Evolutionary conservation across 2,888 invertebrate species (phyloP).

Genomic region (Conops quadrifasciatus): DNA sequence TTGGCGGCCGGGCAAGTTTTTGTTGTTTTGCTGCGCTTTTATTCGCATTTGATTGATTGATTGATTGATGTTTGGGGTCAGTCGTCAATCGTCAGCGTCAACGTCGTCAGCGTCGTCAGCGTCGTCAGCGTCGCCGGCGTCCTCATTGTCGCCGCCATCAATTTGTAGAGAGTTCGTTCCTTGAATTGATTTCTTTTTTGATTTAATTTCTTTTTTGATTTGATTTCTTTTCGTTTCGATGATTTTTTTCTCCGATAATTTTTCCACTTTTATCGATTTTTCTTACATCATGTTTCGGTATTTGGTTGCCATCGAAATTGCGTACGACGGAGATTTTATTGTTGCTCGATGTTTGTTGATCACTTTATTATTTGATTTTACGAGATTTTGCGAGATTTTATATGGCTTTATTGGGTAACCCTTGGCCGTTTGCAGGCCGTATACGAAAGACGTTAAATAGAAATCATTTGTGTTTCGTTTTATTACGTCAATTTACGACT

Average conservation of each 20-base stretch:
- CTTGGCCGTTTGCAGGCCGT: no score
- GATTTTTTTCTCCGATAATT: background rate
- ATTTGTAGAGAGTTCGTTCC: background rate
- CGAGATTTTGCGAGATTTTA: no score
- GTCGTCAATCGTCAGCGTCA: conserved; percentile 9
- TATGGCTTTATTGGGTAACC: no score
- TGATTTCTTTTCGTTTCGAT: background rate
- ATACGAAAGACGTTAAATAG: no score
- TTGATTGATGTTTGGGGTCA: conserved; percentile 33
- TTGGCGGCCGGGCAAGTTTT: background rate
- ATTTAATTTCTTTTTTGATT: background rate
- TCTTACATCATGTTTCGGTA: no score
- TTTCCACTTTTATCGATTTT: no score
- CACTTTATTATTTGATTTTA: no score
- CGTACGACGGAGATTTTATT: no score
- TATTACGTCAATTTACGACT: no score
- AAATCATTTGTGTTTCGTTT: no score
- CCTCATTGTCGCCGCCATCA: background rate
- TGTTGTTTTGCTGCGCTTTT: background rate
- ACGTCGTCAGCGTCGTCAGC: background rate
- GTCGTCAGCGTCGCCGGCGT: background rate
- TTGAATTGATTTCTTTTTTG: background rate
- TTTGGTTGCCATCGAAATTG: no score
- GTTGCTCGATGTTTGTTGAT: no score
- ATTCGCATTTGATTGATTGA: conserved; percentile 31